Percentiles rank a stretch among this genome's conserved stretches.
Conservation (phyloP, 2,797 vertebrate species). For the Malurus splendens region DNA sequence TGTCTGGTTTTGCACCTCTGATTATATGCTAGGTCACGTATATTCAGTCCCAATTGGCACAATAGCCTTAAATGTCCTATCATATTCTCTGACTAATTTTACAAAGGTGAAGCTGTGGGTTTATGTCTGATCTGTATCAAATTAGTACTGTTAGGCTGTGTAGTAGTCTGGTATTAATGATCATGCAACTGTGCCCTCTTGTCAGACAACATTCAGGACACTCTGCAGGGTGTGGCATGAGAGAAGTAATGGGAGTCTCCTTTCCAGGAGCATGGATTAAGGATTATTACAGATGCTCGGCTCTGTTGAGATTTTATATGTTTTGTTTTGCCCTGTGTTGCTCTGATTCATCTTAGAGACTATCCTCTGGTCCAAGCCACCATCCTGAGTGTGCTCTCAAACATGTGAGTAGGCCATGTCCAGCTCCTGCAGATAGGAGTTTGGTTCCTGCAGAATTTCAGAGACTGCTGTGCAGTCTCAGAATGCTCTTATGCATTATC, state of each 20-base stretch:
- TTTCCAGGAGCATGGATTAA: not conserved
- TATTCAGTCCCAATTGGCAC: not conserved
- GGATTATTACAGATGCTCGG: not conserved
- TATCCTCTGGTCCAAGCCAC: not conserved
- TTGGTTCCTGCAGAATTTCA: not conserved
- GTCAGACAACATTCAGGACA: not conserved
- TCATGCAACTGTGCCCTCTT: fast-evolving
- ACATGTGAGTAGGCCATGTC: not conserved
- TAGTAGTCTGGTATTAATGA: not conserved
- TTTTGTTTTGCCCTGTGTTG: not conserved
- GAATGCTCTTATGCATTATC: not conserved
- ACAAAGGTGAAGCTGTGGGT: not conserved
- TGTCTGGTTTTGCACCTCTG: not conserved
- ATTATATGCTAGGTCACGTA: not conserved
- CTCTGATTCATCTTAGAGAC: not conserved
- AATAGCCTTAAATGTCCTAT: not conserved
- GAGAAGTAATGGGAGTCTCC: not conserved
- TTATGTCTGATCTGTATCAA: not conserved
- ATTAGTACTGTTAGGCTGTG: not conserved
- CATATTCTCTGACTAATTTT: not conserved
- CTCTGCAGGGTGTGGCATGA: not conserved
- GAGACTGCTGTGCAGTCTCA: not conserved
- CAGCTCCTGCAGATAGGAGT: not conserved
- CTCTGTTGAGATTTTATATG: not conserved
- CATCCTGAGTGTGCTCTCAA: not conserved